Evolutionary conservation across 2,797 vertebrate genomes (phyloP), one percentile per base, ranked within the genome.

Genomic region (Danio choprae): DNA sequence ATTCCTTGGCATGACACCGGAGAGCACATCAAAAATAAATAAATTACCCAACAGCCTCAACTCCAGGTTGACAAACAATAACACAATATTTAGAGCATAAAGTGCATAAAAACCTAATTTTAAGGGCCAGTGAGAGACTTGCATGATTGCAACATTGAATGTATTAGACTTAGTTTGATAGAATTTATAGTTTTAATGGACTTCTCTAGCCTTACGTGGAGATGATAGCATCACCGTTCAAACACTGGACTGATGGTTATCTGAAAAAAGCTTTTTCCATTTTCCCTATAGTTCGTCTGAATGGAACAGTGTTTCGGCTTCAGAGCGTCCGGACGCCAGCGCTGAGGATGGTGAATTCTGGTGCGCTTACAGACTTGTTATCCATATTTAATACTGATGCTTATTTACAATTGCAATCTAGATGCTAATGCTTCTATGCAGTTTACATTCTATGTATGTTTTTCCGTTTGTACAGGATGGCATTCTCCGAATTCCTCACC

Each of bases 291-390:
- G 94, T 56, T 94, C 94, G 0, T 88, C 93, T 0, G 95, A 97
- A 85, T 98, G 96, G 97, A 92, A 90, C 84, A 79, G 73, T 0
- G 87, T 97, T 53, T 91, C 95, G 36, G 89, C 91, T 6, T 87
- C 87, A 13, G 89, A 93, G 22, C 89, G 90, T 40, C 92, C 90
- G 0, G 81, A 89, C 0, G 85, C 85, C 84, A 93, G 91, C 18
- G 91, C 92, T 0, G 95, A 97, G 55, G 96, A 96, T 1, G 97
- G 97, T 70, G 97, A 98, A 85, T 98, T 98, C 87, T 98, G 96
- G 97, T 98, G 80, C 0, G 38, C 38, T 58, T 50, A 56, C 9
- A 29, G 3, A 18, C 12, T 2, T 38, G 29, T 29, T 29, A 29
- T 29, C 29, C 29, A 29, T 29, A 29, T 29, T 29, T 29, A 29